Conservation (phyloP, 2,113 vertebrate genomes). For the Oryctolagus cuniculus region DNA sequence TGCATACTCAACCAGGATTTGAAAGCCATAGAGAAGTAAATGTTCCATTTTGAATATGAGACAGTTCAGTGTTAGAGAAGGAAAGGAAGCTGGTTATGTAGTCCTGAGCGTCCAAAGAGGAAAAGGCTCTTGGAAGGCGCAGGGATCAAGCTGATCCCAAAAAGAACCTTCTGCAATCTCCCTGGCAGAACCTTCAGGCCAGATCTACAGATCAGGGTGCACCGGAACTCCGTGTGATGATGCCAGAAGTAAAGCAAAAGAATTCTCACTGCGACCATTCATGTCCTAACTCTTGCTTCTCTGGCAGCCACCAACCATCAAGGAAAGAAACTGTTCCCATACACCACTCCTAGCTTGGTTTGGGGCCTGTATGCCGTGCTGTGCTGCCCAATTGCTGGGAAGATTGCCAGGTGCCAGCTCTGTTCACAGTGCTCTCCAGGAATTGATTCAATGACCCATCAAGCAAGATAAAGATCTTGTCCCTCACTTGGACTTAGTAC, state of each 20-base stretch:
- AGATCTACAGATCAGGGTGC: not conserved
- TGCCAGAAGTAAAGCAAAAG: not conserved
- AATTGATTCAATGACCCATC: not conserved
- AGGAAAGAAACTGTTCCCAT: not conserved
- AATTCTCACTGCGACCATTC: not conserved
- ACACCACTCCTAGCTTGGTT: not conserved
- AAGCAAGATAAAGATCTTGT: not conserved
- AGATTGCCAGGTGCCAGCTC: not conserved
- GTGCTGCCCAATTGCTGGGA: not conserved
- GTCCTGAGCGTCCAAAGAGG: not conserved
- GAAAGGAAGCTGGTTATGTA: not conserved
- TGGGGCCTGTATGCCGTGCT: not conserved
- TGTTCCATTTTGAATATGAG: not conserved
- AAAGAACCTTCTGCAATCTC: not conserved
- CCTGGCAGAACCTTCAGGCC: not conserved
- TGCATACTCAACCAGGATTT: conserved; percentile 2
- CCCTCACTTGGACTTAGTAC: not conserved
- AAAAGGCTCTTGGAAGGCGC: not conserved
- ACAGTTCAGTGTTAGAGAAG: not conserved
- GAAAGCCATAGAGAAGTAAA: not conserved
- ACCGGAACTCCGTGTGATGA: not conserved
- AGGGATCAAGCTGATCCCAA: not conserved
- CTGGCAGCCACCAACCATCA: not conserved
- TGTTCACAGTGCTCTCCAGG: not conserved
- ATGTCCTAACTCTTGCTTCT: not conserved